A percentile compares a stretch with the other conserved stretches of the same genome.
phyloP scores from a whole-genome alignment of 2,797 vertebrate genomes.

The Simalia tracyae region DNA sequence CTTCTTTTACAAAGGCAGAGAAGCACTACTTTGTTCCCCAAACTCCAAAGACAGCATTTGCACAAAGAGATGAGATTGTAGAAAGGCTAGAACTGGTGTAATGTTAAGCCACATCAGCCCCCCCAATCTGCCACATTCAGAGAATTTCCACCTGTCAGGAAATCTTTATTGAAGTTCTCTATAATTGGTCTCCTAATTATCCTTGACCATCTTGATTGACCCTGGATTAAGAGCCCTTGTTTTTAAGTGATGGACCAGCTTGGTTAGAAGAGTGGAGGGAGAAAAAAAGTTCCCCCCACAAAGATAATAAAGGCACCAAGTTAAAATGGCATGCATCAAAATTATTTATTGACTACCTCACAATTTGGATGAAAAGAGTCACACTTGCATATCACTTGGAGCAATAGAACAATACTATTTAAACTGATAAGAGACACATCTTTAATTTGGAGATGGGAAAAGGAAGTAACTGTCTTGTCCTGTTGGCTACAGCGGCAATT shows the following conservation, averaged over 20 bases:
- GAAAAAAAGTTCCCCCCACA: background rate
- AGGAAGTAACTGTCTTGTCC: background rate
- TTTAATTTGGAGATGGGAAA: background rate
- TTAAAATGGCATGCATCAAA: constrained; percentile 34
- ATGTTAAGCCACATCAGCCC: background rate
- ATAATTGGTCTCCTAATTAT: constrained; percentile 26
- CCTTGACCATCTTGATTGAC: constrained; percentile 12
- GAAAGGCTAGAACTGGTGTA: background rate
- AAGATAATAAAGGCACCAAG: constrained; percentile 1
- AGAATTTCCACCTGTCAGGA: constrained; percentile 1
- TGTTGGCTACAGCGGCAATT: background rate
- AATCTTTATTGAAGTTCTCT: constrained; percentile 15
- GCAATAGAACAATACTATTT: constrained; percentile 43
- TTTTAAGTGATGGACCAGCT: background rate
- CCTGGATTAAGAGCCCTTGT: constrained; percentile 5
- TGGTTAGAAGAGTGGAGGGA: background rate
- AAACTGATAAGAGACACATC: constrained; percentile 40
- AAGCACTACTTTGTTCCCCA: constrained; percentile 7
- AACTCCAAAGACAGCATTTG: constrained; percentile 3
- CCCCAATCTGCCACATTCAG: background rate
- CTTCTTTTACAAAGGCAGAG: background rate
- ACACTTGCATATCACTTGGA: constrained; percentile 38
- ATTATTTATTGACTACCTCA: constrained; percentile 60
- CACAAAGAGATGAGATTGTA: constrained; percentile 20
- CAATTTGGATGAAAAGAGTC: constrained; percentile 53